These are phyloP conservation scores for Drusus annulatus DNA, from an alignment of 1,140 invertebrate genomes.

Conservation along the genomic window DNA sequence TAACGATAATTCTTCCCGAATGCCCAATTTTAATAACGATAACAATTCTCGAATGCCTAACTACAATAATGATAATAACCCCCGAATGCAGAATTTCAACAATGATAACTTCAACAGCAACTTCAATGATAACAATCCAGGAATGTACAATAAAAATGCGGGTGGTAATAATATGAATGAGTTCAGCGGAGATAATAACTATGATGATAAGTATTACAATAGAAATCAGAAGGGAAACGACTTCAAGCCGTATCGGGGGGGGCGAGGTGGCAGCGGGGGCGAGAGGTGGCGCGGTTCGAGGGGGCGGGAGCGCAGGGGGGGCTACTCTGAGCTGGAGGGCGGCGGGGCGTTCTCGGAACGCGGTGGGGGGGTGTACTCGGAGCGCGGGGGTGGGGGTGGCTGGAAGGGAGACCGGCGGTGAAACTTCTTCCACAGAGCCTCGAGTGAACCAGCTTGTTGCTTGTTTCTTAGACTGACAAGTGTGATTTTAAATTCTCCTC, in stretches of 20 bases:
- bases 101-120: slow-evolving; percentile 57
- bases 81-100: slow-evolving; percentile 59
- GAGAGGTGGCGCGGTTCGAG: slow-evolving; percentile 65
- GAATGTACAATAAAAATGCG: slow-evolving; percentile 36
- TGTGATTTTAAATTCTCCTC: slow-evolving; percentile 47
- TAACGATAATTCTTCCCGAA: slow-evolving; percentile 53
- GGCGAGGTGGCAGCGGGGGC: slow-evolving; percentile 67
- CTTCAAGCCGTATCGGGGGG: slow-evolving; percentile 61
- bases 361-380: slow-evolving; percentile 52
- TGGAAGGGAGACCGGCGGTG: slow-evolving; percentile 70
- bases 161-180: slow-evolving; percentile 64
- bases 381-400: slow-evolving; percentile 60
- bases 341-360: slow-evolving; percentile 15
- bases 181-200: slow-evolving; percentile 66
- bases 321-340: slow-evolving; percentile 67
- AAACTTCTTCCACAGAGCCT: slow-evolving; percentile 57
- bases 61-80: slow-evolving; percentile 62
- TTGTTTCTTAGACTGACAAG: slow-evolving; percentile 49
- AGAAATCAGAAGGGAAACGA: slow-evolving; percentile 66
- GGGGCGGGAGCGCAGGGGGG: slow-evolving; percentile 67
- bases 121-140: slow-evolving; percentile 13
- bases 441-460: slow-evolving; percentile 38
- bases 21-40: slow-evolving; percentile 56
- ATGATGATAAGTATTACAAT: slow-evolving; percentile 67
- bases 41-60: slow-evolving; percentile 60